These are phyloP conservation scores for Diarsia dahlii DNA, from an alignment of 2,888 invertebrate species.

Conservation along the genomic window DNA sequence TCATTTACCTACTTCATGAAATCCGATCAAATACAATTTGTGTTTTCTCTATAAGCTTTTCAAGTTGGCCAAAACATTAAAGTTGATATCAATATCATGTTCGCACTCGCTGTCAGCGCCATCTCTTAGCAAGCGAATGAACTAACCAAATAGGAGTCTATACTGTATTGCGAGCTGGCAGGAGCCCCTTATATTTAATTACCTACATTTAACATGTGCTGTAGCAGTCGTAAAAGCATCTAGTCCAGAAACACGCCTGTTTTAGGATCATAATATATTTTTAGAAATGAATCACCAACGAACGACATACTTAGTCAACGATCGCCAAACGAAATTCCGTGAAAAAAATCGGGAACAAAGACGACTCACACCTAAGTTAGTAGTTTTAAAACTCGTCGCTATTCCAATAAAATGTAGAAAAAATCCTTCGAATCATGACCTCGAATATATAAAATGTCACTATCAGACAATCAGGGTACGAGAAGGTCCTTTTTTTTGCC, in stretches of 20 bases:
- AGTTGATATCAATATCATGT: too few species aligned
- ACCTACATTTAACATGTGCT: constrained; percentile 46
- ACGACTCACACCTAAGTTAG: constrained; percentile 50
- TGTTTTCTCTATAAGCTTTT: neutral
- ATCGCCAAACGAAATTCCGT: constrained; percentile 46
- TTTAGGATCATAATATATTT: constrained; percentile 40
- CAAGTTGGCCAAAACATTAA: neutral
- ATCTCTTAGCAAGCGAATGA: constrained; percentile 33
- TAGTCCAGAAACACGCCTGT: constrained; percentile 36
- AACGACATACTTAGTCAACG: constrained; percentile 30
- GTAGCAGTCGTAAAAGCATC: constrained; percentile 37
- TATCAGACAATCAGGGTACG: constrained; percentile 80
- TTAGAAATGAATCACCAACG: constrained; percentile 57
- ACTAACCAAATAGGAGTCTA: constrained; percentile 12
- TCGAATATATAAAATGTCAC: constrained; percentile 85
- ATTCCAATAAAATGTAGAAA: constrained; percentile 55
- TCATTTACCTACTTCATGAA: neutral
- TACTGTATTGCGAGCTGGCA: constrained; percentile 21
- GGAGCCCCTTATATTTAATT: constrained; percentile 44
- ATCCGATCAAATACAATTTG: neutral
- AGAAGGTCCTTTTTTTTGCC: constrained; percentile 77
- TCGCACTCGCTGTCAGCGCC: constrained; percentile 30
- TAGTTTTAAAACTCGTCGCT: constrained; percentile 56
- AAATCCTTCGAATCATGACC: constrained; percentile 75
- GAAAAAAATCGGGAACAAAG: constrained; percentile 56